Conservation (phyloP, 2,888 invertebrate genomes). For the Lysandra coridon region DNA sequence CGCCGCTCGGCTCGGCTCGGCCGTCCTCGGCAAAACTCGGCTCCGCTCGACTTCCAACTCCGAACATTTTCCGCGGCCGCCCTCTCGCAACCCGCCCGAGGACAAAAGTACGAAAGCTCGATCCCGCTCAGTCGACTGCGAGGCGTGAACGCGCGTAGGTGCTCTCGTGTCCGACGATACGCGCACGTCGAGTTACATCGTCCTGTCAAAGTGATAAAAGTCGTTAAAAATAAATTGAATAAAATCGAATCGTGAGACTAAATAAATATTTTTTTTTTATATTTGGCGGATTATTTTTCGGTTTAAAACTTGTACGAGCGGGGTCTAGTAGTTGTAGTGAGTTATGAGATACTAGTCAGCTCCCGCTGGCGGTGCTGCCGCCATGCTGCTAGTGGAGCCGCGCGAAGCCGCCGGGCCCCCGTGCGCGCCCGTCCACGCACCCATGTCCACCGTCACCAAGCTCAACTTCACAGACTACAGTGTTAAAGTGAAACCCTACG, state of each 20-base stretch:
- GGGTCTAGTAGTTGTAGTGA: constrained; percentile 42
- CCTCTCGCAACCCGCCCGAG: constrained; percentile 69
- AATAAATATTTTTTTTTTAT: neutral
- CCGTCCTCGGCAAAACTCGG: constrained; percentile 46
- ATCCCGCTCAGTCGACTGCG: constrained; percentile 46
- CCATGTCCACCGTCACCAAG: constrained; percentile 73
- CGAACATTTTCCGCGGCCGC: constrained; percentile 66
- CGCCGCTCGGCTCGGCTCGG: constrained; percentile 47
- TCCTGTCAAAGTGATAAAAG: constrained; percentile 23
- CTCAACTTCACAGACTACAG: constrained; percentile 75
- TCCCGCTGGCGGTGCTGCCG: constrained; percentile 68
- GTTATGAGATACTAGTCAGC: constrained; percentile 61
- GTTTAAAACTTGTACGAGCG: neutral
- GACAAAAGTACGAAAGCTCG: constrained; percentile 64
- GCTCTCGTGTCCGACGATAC: constrained; percentile 54
- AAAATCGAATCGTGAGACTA: neutral
- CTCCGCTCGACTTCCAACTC: constrained; percentile 42
- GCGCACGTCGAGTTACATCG: constrained; percentile 26
- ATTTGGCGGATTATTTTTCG: neutral
- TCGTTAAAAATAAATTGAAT: neutral
- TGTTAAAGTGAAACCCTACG: constrained; percentile 71
- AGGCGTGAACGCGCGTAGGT: constrained; percentile 62
- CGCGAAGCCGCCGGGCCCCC: constrained; percentile 86
- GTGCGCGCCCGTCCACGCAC: constrained; percentile 65
- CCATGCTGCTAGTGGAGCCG: constrained; percentile 89